phyloP scores from a whole-genome alignment of 1,140 invertebrate species.

The Lepidurus arcticus region DNA sequence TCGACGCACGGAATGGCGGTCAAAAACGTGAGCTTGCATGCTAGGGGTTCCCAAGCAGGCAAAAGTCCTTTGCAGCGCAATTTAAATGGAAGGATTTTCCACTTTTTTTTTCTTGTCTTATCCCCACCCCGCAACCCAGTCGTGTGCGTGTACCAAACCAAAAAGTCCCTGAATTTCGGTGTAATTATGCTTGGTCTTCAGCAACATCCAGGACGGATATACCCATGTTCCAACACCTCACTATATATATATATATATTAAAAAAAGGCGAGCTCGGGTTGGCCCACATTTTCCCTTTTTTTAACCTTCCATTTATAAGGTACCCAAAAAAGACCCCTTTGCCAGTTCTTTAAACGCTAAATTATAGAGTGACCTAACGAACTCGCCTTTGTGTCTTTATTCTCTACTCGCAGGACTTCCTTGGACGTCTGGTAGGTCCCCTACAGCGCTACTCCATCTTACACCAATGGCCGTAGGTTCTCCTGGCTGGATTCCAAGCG shows the following conservation, averaged over 20 bases:
- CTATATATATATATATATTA: background rate
- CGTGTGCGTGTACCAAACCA: constrained; percentile 11
- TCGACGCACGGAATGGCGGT: constrained; percentile 12
- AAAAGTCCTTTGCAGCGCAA: background rate
- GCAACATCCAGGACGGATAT: background rate
- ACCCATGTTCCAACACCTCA: background rate
- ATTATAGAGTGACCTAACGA: constrained; percentile 16
- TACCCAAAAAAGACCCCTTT: background rate
- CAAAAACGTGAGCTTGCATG: constrained; percentile 21
- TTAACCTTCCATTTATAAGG: background rate
- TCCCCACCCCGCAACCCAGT: background rate
- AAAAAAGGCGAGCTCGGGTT: background rate
- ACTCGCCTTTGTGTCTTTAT: constrained; percentile 15
- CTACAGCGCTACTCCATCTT: constrained; percentile 3
- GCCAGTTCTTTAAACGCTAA: background rate
- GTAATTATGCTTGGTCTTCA: constrained; percentile 7
- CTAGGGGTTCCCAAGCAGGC: background rate
- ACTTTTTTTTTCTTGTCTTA: background rate
- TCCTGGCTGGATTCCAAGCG: constrained; percentile 5
- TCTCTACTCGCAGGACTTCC: background rate
- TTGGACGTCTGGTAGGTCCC: background rate
- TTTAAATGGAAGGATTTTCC: background rate
- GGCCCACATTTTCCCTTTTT: background rate
- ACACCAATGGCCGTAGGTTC: background rate
- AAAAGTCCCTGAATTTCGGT: constrained; percentile 18